These are phyloP conservation scores for Falco novaeseelandiae DNA, from an alignment of 2,797 vertebrate species.

Conservation along the genomic window DNA sequence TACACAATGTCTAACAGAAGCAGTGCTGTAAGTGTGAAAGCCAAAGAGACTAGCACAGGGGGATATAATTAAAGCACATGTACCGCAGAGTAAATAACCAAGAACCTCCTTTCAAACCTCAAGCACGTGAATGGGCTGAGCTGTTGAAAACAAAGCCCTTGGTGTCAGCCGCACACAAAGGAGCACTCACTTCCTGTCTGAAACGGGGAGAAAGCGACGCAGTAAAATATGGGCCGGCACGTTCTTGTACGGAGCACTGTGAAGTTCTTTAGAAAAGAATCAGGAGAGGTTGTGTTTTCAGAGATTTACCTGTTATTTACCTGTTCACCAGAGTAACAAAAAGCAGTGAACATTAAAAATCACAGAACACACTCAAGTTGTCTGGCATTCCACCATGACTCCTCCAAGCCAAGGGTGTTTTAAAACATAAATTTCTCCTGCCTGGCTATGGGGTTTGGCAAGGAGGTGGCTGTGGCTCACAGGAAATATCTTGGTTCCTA, in stretches of 20 bases:
- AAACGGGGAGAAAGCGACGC: background rate
- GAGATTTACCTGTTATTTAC: background rate
- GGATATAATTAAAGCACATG: background rate
- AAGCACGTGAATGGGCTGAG: background rate
- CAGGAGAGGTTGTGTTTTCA: background rate
- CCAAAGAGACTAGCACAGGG: background rate
- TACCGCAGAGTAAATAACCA: background rate
- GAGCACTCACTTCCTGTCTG: background rate
- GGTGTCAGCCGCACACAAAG: background rate
- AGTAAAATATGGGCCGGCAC: background rate
- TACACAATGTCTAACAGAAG: background rate
- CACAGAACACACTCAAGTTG: background rate
- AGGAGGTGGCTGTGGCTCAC: background rate
- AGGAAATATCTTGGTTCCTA: background rate
- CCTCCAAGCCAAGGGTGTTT: background rate
- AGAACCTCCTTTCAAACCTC: background rate
- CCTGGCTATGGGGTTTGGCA: background rate
- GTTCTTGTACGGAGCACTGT: background rate
- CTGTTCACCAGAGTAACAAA: background rate
- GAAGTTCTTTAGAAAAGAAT: background rate
- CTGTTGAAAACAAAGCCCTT: background rate
- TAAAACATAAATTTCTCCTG: background rate
- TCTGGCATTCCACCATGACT: background rate
- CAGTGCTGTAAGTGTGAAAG: background rate
- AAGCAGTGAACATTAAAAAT: background rate